Percentiles rank a stretch among this genome's conserved stretches.
phyloP scores from a whole-genome alignment of 1,140 invertebrate genomes.

The Holotrichia oblita region DNA sequence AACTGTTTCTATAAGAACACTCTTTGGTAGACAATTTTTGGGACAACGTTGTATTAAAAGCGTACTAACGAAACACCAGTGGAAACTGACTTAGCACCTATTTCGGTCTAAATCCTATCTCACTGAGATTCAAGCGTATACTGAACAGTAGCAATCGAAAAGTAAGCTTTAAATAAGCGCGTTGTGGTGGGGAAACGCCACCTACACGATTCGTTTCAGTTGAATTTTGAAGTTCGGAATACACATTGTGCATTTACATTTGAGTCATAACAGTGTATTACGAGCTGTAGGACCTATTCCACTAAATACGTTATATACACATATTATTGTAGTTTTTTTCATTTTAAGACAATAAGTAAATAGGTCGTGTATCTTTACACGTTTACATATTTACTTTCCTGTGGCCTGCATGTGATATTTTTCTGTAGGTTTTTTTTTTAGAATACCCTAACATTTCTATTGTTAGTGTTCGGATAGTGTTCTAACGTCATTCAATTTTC shows the following conservation, averaged over 20 bases:
- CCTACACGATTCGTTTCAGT: background rate
- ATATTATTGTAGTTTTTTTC: too few relatives aligned
- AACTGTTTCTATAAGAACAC: constrained; percentile 12
- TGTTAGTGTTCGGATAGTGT: too few relatives aligned
- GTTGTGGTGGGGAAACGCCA: background rate
- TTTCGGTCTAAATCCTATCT: constrained; percentile 4
- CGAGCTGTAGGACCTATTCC: background rate
- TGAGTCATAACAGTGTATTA: background rate
- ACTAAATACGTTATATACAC: background rate
- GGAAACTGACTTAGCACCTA: constrained; percentile 26
- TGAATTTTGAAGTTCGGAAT: background rate
- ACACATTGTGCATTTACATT: background rate
- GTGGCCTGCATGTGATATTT: too few relatives aligned
- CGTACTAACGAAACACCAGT: constrained; percentile 17
- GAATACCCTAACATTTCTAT: too few relatives aligned
- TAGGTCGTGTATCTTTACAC: too few relatives aligned
- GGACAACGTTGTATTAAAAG: constrained; percentile 1
- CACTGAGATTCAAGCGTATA: constrained; percentile 21
- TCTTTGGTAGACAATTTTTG: constrained; percentile 29
- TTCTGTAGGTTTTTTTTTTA: too few relatives aligned
- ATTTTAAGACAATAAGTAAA: too few relatives aligned
- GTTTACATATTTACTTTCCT: too few relatives aligned
- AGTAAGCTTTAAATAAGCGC: constrained; percentile 22
- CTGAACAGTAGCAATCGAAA: background rate
- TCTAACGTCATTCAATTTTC: too few relatives aligned